Base-by-base conservation (phyloP, 2,113 vertebrate genomes). In the Ia io region DNA sequence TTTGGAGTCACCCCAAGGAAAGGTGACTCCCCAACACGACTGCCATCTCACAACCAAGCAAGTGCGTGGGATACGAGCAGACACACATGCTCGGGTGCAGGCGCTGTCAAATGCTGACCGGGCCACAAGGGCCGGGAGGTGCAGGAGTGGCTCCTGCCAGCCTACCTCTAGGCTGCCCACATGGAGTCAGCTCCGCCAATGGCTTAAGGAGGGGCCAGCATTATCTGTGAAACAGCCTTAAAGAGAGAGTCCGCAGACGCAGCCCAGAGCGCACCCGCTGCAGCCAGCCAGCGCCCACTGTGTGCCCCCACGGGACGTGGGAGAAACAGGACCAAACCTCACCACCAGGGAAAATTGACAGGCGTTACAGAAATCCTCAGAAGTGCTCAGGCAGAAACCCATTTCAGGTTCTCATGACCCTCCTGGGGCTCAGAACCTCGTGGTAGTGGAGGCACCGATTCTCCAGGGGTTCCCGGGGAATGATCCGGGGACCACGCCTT, bases 101-200 rank as follows among this genome's bases (percentile, higher is more conserved):
- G 35, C 25, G 56, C 14, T 35, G 56, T 37, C 56, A 23, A 9
- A 59, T 12, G 2, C 71, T 32, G 56, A 9, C 30, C 37, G 3
- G 63, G 40, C 25, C 1, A 28, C 11, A 37, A 37, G 9, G 12
- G 10, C 12, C 5, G 5, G 59, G 40, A 44, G 37, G 8, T 32
- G 56, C 20, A 18, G 14, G 49, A 20, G 3, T 3, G 1, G 28
- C 9, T 35, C 30, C 32, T 65, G 73, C 32, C 32, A 9, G 44
- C 18, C 56, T 9, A 9, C 86, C 42, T 56, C 32, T 30, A 5
- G 40, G 37, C 23, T 20, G 71, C 71, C 70, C 56, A 47, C 14
- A 18, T 11, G 0, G 16, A 17, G 42, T 18, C 32, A 3, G 18
- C 6, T n/a, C 32, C 47, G 70, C 14, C 0, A 40, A 5, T 35